phyloP scores from a whole-genome alignment of 2,888 invertebrate species.

The Acronicta psi region DNA sequence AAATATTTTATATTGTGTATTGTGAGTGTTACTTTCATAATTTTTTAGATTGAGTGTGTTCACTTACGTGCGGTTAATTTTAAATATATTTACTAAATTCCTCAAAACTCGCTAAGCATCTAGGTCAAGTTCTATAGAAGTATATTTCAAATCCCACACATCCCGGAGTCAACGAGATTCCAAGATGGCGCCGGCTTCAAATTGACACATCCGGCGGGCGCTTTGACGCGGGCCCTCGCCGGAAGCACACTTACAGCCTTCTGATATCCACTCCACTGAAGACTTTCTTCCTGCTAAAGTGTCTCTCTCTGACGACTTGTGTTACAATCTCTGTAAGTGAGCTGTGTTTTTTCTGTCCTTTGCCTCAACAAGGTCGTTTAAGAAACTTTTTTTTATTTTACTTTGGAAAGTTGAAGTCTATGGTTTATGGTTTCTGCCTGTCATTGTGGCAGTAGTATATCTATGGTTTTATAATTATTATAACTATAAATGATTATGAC shows the following conservation, averaged over 20 bases:
- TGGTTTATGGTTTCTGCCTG: not conserved
- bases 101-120: constrained; percentile 21
- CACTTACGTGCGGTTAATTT: too few relatives aligned
- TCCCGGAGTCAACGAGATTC: constrained; percentile 55
- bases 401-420: not conserved
- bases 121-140: constrained; percentile 59
- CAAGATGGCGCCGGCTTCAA: constrained; percentile 64
- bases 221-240: constrained; percentile 64
- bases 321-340: constrained; percentile 46
- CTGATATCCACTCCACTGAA: constrained; percentile 63
- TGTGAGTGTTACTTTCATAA: too few relatives aligned
- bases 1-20: too few relatives aligned
- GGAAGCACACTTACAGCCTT: constrained; percentile 67
- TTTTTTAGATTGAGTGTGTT: too few relatives aligned
- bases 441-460: too few relatives aligned
- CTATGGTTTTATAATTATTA: too few relatives aligned
- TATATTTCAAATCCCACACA: constrained; percentile 60
- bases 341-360: constrained; percentile 45
- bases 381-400: constrained; percentile 11
- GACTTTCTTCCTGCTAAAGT: constrained; percentile 61
- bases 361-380: constrained; percentile 25
- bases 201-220: constrained; percentile 68
- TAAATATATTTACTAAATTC: not conserved
- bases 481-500: too few relatives aligned
- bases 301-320: constrained; percentile 50